Evolutionary conservation across 1,140 invertebrate genomes (phyloP).

Genomic region (Hyphantria cunea): DNA sequence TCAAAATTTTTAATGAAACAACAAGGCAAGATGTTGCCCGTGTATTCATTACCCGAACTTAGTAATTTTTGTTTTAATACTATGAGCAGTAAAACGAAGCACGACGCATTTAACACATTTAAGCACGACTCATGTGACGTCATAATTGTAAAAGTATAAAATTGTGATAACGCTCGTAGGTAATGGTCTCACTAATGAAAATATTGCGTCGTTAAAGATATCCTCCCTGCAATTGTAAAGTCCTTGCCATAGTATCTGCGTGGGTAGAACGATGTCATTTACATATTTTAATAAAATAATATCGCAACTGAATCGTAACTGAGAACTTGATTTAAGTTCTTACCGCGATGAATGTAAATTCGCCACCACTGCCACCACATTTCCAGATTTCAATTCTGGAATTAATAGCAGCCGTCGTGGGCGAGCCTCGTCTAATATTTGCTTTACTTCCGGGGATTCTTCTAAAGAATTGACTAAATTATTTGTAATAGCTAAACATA

Average conservation of each 20-base stretch:
- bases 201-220: conserved; percentile 71
- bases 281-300: conserved; percentile 82
- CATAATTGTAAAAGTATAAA: conserved; percentile 56
- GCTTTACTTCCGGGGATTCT: conserved; percentile 75
- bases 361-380: conserved; percentile 72
- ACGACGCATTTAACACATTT: neutral
- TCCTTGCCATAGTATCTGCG: conserved; percentile 68
- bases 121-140: conserved; percentile 18
- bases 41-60: too few relatives aligned
- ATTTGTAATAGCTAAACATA: conserved; percentile 26
- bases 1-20: too few relatives aligned
- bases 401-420: conserved; percentile 77
- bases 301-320: conserved; percentile 81
- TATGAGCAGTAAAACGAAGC: too few relatives aligned
- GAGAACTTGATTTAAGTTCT: conserved; percentile 82
- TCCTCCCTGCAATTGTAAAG: conserved; percentile 65
- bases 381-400: conserved; percentile 81
- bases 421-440: conserved; percentile 77
- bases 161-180: conserved; percentile 49
- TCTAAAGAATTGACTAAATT: conserved; percentile 78
- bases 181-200: conserved; percentile 70
- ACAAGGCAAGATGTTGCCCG: too few relatives aligned
- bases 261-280: conserved; percentile 71
- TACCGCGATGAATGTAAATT: conserved; percentile 82
- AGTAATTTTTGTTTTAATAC: too few relatives aligned